Evolutionary conservation across 53 echinoderm and acorn worm species (phyloP), one percentile per base, ranked within the genome.

Genomic region (Zoroaster sp.): DNA sequence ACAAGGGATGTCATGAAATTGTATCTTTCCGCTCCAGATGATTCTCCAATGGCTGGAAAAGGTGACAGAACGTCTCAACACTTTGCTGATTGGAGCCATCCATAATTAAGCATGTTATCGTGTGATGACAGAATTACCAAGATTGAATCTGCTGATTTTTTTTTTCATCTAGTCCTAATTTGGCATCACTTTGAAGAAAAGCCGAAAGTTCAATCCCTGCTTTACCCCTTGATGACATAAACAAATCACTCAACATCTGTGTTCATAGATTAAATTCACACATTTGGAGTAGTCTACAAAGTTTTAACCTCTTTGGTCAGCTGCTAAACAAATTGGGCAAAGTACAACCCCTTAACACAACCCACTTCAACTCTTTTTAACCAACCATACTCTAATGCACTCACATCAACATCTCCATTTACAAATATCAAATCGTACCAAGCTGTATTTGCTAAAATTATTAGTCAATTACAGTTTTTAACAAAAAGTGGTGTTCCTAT

Each of bases 21-120:
- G 83, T 36, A 70, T 83, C 69, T 47, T 34, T 83, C 51, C 70
- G 71, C 35, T 81, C 49, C n/a, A 70, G 18, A 70, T 51, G 70
- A 35, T 70, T 47, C 35, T 69, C 69, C 42, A 69, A 68, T 30
- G 46, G 69, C 17, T 69, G 45, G 44, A 17, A 5, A 67, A 45
- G 34, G 46, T 68, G 30, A 44, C 12, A 23, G 37, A 66, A 30
- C 69, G 20, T 79, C 33, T 38, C 25, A 38, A 44, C 83, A 83
- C 83, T 46, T 69, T 83, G 31, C 10, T 83, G 83, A 83, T 83
- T 44, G 69, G 35, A 69, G 46, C 83, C 69, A 40, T 42, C 43
- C 68, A 44, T 68, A 70, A 47, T 83, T 83, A 83, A 83, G 43
- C 45, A 69, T 70, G 83, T 49, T 35, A 71, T 83, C 71, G 31